Evolutionary conservation across 2,113 vertebrate genomes (phyloP).

Genomic region (Numida meleagris): DNA sequence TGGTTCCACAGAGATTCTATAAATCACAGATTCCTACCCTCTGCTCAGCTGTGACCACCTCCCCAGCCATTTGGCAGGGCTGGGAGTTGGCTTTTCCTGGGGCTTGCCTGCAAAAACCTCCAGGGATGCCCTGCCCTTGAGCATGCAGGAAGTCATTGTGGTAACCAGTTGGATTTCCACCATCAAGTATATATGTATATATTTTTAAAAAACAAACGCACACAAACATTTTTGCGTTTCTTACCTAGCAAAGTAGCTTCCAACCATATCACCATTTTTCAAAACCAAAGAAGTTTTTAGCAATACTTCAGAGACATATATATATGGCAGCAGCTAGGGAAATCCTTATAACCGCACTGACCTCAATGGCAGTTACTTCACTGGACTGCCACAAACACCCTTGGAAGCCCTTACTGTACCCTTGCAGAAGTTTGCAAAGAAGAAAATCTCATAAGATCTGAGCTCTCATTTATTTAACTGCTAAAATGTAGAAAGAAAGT

Average conservation of each 20-base stretch:
- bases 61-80: background rate
- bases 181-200: background rate
- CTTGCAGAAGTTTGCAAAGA: background rate
- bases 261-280: background rate
- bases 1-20: rapidly evolving
- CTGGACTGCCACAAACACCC: background rate
- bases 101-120: background rate
- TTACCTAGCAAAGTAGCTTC: background rate
- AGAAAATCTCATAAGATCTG: background rate
- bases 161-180: background rate
- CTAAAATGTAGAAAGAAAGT: slow-evolving; percentile 33
- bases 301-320: background rate
- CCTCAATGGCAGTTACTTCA: background rate
- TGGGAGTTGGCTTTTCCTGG: background rate
- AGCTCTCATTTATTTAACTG: background rate
- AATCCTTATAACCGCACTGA: background rate
- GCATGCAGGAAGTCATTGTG: background rate
- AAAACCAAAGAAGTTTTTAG: background rate
- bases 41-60: rapidly evolving
- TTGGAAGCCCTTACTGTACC: background rate
- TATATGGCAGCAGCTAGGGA: background rate
- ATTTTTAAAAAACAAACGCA: background rate
- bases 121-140: background rate
- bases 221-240: background rate
- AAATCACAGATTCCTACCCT: background rate